Evolutionary conservation across 2,113 vertebrate genomes (phyloP), one percentile per base, ranked within the genome.

Genomic region (Zapornia atra): DNA sequence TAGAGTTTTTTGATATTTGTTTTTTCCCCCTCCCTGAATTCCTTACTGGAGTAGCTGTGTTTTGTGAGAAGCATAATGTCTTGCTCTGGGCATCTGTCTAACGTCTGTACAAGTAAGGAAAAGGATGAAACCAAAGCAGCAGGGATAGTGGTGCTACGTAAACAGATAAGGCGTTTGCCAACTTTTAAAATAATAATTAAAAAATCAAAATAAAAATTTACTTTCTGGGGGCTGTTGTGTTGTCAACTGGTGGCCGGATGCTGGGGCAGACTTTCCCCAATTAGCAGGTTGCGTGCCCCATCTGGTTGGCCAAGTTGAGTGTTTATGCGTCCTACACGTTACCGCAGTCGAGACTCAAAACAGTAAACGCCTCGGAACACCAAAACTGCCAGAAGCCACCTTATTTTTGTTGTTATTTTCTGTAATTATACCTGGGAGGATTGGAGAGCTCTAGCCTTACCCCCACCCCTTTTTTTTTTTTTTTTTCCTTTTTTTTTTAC

Each of bases 361-460:
- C 93, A 90, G 85, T 91, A 82, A 85, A 93, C 59, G 14, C 70
- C 89, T 94, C 25, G 1, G 26, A 57, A 79, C 65, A 64, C 86
- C 82, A 78, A 90, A 89, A 97, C 33, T 94, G 68, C 85, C 92
- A 90, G 83, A 82, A 96, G 82, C 84, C 86, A 88, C 63, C 80
- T 88, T 90, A 88, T 92, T 93, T 95, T 95, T 63, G 36, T 96
- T 63, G 29, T 96, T 95, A 66, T 92, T 94, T 97, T 86, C 60
- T 73, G 92, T 95, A 96, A 92, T 95, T 95, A 96, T 59, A 88
- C 86, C 89, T 94, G 50, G 46, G 90, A 82, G 73, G 36, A 61
- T 11, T 92, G 93, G 73, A 81, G 80, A 80, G 36, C 83, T 96
- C 56, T 71, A 92, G 66, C 17, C 9, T 51, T 48, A 3, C 54